Evolutionary conservation across 2,888 invertebrate genomes (phyloP).

Genomic region (Anthophora plumipes): DNA sequence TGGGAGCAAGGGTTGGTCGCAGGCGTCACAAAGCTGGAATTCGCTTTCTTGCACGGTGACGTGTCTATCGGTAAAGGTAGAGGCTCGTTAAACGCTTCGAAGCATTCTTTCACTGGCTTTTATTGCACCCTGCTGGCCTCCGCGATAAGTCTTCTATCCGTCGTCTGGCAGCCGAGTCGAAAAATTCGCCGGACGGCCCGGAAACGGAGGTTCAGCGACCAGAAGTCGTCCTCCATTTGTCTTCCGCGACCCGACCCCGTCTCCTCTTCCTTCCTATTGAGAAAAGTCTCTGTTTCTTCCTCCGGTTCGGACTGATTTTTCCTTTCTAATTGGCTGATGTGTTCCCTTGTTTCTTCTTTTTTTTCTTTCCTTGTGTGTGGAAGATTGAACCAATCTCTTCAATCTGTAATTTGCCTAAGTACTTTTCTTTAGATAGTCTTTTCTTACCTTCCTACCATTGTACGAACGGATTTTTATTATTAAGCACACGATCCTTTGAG

Average conservation of each 20-base stretch:
- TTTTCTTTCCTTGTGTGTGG: too few relatives aligned
- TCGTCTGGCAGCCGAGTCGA: conserved; percentile 7
- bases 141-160: conserved; percentile 32
- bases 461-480: too few relatives aligned
- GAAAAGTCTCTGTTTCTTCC: neutral
- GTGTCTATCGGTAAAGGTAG: conserved; percentile 3
- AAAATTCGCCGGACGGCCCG: conserved; percentile 20
- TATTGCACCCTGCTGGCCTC: conserved; percentile 11
- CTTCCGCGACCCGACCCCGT: neutral
- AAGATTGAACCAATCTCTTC: too few relatives aligned
- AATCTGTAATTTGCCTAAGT: too few relatives aligned
- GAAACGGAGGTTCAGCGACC: conserved; percentile 28
- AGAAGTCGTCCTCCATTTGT: neutral
- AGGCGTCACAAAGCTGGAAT: conserved; percentile 27
- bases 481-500: too few relatives aligned
- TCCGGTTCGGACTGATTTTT: neutral
- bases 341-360: too few relatives aligned
- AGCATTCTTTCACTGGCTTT: conserved; percentile 35
- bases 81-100: conserved; percentile 30
- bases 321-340: neutral
- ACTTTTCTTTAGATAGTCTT: too few relatives aligned
- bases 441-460: too few relatives aligned
- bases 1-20: neutral
- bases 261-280: too few relatives aligned
- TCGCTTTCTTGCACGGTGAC: conserved; percentile 26